Conservation (phyloP, 2,888 invertebrate genomes). For the Acrobasis repandana region DNA sequence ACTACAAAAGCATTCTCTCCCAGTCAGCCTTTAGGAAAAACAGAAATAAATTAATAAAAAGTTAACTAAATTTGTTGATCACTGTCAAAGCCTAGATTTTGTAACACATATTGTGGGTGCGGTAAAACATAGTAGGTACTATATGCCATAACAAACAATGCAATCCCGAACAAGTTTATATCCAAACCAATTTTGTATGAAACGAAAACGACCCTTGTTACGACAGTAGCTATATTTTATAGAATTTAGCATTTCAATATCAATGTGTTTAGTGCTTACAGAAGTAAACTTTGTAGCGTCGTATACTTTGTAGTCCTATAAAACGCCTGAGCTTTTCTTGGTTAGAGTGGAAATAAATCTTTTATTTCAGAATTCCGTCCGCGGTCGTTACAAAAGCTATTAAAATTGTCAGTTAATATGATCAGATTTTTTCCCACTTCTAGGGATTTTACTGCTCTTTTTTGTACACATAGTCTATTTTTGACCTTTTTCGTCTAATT, state of each 20-base stretch:
- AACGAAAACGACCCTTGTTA: too few relatives aligned
- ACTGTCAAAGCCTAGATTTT: too few relatives aligned
- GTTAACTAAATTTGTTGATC: too few relatives aligned
- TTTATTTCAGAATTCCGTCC: slow-evolving; percentile 25
- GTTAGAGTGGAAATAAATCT: slow-evolving; percentile 24
- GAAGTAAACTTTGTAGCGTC: background rate
- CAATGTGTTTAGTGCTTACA: slow-evolving; percentile 2
- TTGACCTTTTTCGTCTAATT: too few relatives aligned
- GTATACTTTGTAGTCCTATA: slow-evolving; percentile 10
- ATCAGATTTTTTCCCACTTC: slow-evolving; percentile 8
- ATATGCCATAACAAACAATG: too few relatives aligned
- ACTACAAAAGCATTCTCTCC: too few relatives aligned
- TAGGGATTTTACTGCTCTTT: slow-evolving; percentile 3
- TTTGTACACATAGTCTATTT: background rate
- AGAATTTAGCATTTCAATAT: slow-evolving; percentile 34
- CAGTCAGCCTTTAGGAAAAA: too few relatives aligned
- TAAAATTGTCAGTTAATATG: slow-evolving; percentile 18
- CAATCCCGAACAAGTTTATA: too few relatives aligned
- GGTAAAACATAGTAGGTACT: too few relatives aligned
- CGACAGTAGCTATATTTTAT: background rate
- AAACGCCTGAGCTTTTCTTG: slow-evolving; percentile 1
- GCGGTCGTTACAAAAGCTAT: slow-evolving; percentile 23
- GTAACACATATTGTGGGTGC: too few relatives aligned
- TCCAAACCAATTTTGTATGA: too few relatives aligned
- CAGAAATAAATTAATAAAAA: too few relatives aligned